Conservation (phyloP, 2,113 vertebrate genomes). For the Ivindomyrus marchei region DNA sequence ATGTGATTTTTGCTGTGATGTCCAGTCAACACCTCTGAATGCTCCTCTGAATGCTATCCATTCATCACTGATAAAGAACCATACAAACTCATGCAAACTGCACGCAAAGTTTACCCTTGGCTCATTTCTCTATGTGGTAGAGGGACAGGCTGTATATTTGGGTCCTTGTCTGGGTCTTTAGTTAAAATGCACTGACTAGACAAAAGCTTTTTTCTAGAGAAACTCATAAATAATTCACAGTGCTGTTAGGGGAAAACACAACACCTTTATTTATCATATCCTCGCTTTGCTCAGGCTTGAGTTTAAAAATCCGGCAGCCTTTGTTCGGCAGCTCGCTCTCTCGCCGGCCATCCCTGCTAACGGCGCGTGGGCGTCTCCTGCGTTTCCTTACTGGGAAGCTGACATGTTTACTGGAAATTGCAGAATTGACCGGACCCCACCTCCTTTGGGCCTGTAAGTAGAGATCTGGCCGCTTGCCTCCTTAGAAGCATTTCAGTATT, state of each 20-base stretch:
- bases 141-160: not conserved
- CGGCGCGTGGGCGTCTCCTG: not conserved
- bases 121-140: not conserved
- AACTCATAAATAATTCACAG: conserved; percentile 15
- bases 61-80: not conserved
- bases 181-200: conserved; percentile 16
- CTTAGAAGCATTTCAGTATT: not conserved
- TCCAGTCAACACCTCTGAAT: not conserved
- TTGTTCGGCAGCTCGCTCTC: not conserved
- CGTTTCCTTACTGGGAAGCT: not conserved
- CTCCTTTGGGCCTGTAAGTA: not conserved
- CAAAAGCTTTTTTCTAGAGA: not conserved
- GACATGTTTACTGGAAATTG: not conserved
- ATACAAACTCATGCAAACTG: not conserved
- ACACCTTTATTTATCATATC: conserved; percentile 17
- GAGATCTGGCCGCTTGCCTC: not conserved
- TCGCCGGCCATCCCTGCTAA: not conserved
- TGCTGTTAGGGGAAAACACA: conserved; percentile 1
- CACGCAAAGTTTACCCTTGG: not conserved
- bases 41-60: not conserved
- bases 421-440: not conserved
- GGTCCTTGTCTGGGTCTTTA: not conserved
- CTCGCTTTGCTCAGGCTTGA: not conserved
- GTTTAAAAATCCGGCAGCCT: conserved; percentile 19
- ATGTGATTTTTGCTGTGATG: not conserved